These are phyloP conservation scores for Rhombomys opimus DNA, from an alignment of 2,113 vertebrate genomes.

Conservation along the genomic window DNA sequence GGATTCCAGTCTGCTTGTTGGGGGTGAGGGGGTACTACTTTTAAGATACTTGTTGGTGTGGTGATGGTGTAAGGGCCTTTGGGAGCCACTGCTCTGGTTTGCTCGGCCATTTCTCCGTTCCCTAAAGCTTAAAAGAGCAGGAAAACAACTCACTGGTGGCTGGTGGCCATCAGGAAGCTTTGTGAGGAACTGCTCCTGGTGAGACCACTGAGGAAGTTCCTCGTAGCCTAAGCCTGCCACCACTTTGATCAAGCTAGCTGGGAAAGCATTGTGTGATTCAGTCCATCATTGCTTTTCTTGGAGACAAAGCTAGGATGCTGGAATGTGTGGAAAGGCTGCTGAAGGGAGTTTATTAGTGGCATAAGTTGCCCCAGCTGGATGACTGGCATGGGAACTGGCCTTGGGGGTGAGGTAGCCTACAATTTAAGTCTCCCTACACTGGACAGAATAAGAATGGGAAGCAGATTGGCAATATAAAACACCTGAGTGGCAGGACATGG, in stretches of 20 bases:
- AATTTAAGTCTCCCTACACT: neutral
- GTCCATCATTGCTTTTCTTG: constrained; percentile 9
- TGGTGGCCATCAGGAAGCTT: neutral
- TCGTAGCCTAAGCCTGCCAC: neutral
- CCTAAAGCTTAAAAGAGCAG: neutral
- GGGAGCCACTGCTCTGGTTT: neutral
- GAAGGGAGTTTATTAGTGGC: neutral
- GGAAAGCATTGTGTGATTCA: neutral
- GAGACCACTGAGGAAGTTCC: neutral
- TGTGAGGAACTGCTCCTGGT: neutral
- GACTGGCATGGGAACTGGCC: neutral
- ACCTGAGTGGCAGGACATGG: constrained; percentile 56
- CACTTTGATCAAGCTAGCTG: neutral
- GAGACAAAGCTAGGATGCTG: neutral
- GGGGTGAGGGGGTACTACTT: neutral
- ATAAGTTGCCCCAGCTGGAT: neutral
- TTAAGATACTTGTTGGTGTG: neutral
- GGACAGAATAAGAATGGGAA: constrained; percentile 7
- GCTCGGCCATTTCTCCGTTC: neutral
- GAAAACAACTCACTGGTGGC: neutral
- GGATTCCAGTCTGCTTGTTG: neutral
- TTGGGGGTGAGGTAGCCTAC: neutral
- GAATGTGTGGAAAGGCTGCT: neutral
- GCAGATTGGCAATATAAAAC: constrained; percentile 18
- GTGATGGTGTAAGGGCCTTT: neutral